Evolutionary conservation across 1,140 invertebrate genomes (phyloP).

Genomic region (Trichomalopsis sarcophagae): DNA sequence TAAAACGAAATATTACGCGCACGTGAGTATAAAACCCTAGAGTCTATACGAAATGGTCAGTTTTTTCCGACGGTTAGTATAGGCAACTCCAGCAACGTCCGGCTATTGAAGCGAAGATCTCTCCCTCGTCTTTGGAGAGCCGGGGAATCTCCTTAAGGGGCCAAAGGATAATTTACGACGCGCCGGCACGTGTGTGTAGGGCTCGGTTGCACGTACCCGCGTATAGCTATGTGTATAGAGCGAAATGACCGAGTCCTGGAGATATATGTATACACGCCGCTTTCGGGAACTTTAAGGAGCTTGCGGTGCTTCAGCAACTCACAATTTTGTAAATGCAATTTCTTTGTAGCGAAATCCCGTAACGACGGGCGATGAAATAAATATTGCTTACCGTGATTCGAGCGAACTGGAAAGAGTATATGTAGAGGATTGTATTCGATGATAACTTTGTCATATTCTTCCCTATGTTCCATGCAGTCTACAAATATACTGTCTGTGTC

Average conservation of each 20-base stretch:
- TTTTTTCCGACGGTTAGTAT: background rate
- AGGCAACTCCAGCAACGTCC: too few relatives aligned
- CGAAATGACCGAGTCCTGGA: background rate
- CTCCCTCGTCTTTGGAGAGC: background rate
- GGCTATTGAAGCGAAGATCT: background rate
- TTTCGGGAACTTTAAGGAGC: background rate
- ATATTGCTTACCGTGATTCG: background rate
- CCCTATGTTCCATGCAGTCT: too few relatives aligned
- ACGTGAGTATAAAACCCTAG: background rate
- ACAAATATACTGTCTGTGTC: too few relatives aligned
- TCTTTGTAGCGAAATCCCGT: background rate
- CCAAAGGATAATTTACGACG: conserved; percentile 21
- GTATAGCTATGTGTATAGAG: background rate
- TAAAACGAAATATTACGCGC: too few relatives aligned
- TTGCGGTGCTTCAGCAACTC: background rate
- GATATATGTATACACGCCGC: background rate
- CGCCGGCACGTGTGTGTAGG: background rate
- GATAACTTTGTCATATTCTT: too few relatives aligned
- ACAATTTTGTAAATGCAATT: background rate
- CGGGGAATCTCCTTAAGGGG: background rate
- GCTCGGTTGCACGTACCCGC: background rate
- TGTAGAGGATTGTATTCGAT: too few relatives aligned
- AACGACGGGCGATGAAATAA: background rate
- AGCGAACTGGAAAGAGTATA: too few relatives aligned
- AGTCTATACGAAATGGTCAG: background rate